Evolutionary conservation across 1,140 invertebrate species (phyloP), one percentile per base, ranked within the genome.

Genomic region (Oryctes rhinoceros): DNA sequence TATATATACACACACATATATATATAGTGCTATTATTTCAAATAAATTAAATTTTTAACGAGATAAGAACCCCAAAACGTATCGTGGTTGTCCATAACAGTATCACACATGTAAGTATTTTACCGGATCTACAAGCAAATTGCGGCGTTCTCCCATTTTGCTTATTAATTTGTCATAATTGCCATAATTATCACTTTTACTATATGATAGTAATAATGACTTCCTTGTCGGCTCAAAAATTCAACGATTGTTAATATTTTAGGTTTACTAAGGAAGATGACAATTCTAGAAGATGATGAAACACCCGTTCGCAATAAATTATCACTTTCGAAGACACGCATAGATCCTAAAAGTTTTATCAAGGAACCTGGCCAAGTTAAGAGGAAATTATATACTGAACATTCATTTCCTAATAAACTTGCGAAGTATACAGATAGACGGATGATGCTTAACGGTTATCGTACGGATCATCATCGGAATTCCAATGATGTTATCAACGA

Each of bases 361-460:
- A 81, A 7, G 82, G 80, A 80, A 71, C 78, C 76, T 76, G 74
- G 76, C 10, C 49, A 30, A 67, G 48, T 37, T 71, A 82, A 79
- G 78, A 37, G 74, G 80, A 80, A 47, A 30, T 78, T 4, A 20
- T 62, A 13, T 35, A 80, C 77, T 39, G 74, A 44, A 11, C 37
- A 74, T 47, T 49, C 10, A n/a, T 39, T 59, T n/a, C 62, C 62
- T 1, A 79, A 79, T 65, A 65, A 78, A 75, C 77, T 10, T 49
- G 48, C 13, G 44, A 81, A 15, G 37, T 53, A 65, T 3, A 35
- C 65, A 67, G 37, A 71, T 49, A 80, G 15, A 18, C 47, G n/a
- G 75, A 78, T 88, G 84, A 90, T 90, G 90, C 88, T 90, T 86
- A 90, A 90, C 87, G 90, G 89, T 82, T 90, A 89, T 85, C 87